Evolutionary conservation across 1,140 invertebrate species (phyloP), one percentile per base, ranked within the genome.

Genomic region (Octopus bimaculoides): DNA sequence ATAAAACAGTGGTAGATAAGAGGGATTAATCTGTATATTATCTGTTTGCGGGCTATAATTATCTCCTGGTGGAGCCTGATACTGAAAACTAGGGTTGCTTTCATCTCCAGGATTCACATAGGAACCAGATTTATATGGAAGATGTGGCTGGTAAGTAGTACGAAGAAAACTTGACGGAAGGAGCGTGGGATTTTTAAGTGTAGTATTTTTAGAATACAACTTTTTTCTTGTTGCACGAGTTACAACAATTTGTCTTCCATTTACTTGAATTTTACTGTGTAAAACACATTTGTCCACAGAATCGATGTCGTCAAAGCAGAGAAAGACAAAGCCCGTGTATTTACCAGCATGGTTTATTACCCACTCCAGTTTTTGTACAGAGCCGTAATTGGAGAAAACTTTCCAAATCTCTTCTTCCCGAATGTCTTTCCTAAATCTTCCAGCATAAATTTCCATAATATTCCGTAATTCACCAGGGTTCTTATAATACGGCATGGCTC

Each of bases 361-460:
- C 17, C 85, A 79, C 12, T 86, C 83, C 54, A 83, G 56, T 12
- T 79, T 77, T 56, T 83, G 77, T 9, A 87, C 79, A 61, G 83
- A 82, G 17, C 86, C 86, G 75, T 81, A 86, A 71, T 84, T 81
- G 14, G 81, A 81, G 80, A 87, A 87, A 76, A 82, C 81, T 54
- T 84, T 80, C 54, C 78, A 54, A 4, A 87, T 53, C 52, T 83
- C 73, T 10, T 80, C 75, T 61, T 87, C 84, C n/a, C 66, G 78
- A 14, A 84, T 79, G 7, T 82, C 79, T n/a, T 84, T 79, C 52
- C 80, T 84, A 5, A 86, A 54, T 17, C 84, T 84, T 4, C 97
- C 97, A 90, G 98, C 75, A 98, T 99, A 92, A 98, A 98, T 85
- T 97, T 95, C 86, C 94, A 93, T 71, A 14, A 71, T 20, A 71